Evolutionary conservation across 2,113 vertebrate genomes (phyloP), one percentile per base, ranked within the genome.

Genomic region (Myiopsitta monachus): DNA sequence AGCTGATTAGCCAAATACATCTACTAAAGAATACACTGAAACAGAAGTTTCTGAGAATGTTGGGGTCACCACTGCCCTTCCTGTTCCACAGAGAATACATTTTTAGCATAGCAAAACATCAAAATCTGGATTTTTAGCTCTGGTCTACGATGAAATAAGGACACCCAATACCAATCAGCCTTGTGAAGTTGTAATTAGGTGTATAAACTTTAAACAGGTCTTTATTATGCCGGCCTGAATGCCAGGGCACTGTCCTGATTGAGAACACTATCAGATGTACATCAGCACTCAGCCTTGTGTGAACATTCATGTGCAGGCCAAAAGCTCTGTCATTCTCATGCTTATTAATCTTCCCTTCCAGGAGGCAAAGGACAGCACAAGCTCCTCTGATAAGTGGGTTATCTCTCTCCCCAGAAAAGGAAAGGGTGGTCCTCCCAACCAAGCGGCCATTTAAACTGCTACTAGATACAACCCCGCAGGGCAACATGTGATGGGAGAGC

Each of bases 401-500:
- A 97, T 97, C 97, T 89, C 86, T 28, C 46, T 44, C 59, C 39
- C 83, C 95, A 97, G 95, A 82, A 85, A 93, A 93, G 94, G 96
- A 87, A 96, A 91, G 95, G 96, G 95, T 81, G 87, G 72, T 77
- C 73, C 90, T 83, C 79, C 86, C 88, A 80, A 28, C 61, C 36
- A 36, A 78, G 85, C 4, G 10, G 66, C 28, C 91, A 87, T 85
- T 93, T 88, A 63, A 93, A 86, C 64, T 17, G 70, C 72, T n/a
- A 41, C 12, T 11, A 68, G 68, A 57, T 51, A 14, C 33, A 59
- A 23, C 2, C 2, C 33, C 3, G 15, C 85, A 38, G n/a, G 41
- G 76, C 10, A 21, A 8, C 28, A 11, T 3, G 68, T 1, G 9
- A 31, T 2, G 0, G 39, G 87, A 78, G 46, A 91, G 52, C 36